Evolutionary conservation across 2,113 vertebrate species (phyloP).

Genomic region (Chauna torquata): DNA sequence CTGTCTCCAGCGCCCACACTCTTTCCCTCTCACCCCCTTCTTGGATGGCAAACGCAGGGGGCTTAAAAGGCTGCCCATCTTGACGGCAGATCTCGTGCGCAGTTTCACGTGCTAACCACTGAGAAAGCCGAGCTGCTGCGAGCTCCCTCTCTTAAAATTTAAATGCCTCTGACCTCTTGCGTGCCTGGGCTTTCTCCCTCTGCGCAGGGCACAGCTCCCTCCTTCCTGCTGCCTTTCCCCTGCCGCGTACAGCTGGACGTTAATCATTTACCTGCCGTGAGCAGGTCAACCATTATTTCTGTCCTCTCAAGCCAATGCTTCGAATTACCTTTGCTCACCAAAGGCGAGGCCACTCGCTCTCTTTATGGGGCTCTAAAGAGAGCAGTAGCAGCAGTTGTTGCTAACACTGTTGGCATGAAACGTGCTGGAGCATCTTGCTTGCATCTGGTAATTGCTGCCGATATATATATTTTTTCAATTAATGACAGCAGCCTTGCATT

Average conservation of each 20-base stretch:
- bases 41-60: not conserved
- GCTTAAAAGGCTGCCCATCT: not conserved
- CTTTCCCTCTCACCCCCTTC: not conserved
- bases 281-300: conserved; percentile 12
- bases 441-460: not conserved
- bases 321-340: not conserved
- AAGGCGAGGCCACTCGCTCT: not conserved
- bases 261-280: conserved; percentile 55
- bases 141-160: not conserved
- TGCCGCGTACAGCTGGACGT: not conserved
- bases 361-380: not conserved
- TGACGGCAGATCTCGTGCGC: not conserved
- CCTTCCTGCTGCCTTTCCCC: not conserved
- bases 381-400: not conserved
- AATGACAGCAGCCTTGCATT: not conserved
- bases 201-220: not conserved
- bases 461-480: not conserved
- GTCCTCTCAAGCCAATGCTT: not conserved
- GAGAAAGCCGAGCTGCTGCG: not conserved
- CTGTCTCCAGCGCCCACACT: not conserved
- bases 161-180: not conserved
- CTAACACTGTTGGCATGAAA: not conserved
- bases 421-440: not conserved
- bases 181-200: not conserved
- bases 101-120: not conserved